phyloP scores from a whole-genome alignment of 2,113 vertebrate species.

The Crotalus helleri region DNA sequence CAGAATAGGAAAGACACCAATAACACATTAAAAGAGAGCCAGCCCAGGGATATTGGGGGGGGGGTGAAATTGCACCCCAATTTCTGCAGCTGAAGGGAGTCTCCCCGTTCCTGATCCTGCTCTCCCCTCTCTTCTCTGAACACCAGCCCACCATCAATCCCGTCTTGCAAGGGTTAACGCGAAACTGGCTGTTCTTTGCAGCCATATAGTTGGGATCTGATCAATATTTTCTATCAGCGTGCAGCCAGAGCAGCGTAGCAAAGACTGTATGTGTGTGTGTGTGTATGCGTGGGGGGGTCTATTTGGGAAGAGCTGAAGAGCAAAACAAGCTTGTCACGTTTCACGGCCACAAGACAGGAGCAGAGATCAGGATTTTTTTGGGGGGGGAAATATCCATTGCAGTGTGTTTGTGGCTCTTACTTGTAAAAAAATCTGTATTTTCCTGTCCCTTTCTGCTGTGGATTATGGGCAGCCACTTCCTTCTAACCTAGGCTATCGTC shows the following conservation, averaged over 20 bases:
- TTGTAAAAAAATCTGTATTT: neutral
- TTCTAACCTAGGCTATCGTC: neutral
- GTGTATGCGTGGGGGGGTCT: conserved; percentile 43
- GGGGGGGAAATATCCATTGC: too few relatives aligned
- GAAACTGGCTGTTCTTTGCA: conserved; percentile 76
- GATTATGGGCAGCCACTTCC: too few relatives aligned
- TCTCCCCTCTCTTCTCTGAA: neutral
- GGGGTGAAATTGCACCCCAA: neutral
- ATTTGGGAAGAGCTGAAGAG: neutral
- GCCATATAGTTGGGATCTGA: conserved; percentile 82
- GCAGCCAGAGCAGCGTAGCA: conserved; percentile 73
- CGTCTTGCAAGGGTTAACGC: conserved; percentile 76
- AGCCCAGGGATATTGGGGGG: neutral
- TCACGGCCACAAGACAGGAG: neutral
- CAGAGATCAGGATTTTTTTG: neutral
- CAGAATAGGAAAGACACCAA: neutral
- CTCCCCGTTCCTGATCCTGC: too few relatives aligned
- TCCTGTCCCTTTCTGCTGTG: neutral
- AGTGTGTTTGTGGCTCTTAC: neutral
- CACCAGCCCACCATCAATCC: neutral
- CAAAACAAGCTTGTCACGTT: conserved; percentile 13
- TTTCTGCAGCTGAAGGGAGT: neutral
- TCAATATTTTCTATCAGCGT: conserved; percentile 91
- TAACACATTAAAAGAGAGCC: too few relatives aligned
- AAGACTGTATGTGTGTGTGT: conserved; percentile 57